Evolutionary conservation across 1,140 invertebrate species (phyloP), one percentile per base, ranked within the genome.

Genomic region (Frieseomelitta varia): DNA sequence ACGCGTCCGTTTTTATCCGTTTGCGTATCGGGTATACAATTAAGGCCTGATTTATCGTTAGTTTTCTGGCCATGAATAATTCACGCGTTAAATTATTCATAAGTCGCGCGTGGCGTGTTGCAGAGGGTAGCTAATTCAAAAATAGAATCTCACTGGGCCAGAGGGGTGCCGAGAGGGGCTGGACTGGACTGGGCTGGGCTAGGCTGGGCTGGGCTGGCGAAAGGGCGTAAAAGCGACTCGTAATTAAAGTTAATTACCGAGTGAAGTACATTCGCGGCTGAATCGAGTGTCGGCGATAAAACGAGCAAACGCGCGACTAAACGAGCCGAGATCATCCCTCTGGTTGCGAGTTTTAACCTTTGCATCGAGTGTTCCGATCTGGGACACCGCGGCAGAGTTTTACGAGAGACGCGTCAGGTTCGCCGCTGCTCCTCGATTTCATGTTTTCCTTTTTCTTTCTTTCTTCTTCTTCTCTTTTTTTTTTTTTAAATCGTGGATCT

Each of bases 161-260:
- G 4, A 12, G 53, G 61, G 27, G 61, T 0, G 39, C 4, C 39
- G 39, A 39, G 39, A 4, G 39, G 39, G 8, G 63, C 27, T 51
- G 30, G 55, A 58, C 71, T 39, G 34, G n/a, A n/a, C n/a, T 1
- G 55, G 53, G 71, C 1, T 6, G 47, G 6, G 30, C 30, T 30
- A 2, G 15, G 69, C 34, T 51, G 30, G 55, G 65, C 71, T 2
- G 47, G 53, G 71, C 2, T 2, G 47, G 8, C 4, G 53, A 21
- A 2, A 79, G 55, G 81, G 67, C 30, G 81, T 81, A 68, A 85
- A 85, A 85, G 56, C 53, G 68, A 65, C 67, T 79, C 53, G 83
- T 65, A 85, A 88, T 88, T 88, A 85, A 85, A 88, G 74, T 88
- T 88, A 88, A 88, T 88, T 85, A 88, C 68, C n/a, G 51, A 3